Evolutionary conservation across 2,888 invertebrate genomes (phyloP), one percentile per base, ranked within the genome.

Genomic region (Elegia similella): DNA sequence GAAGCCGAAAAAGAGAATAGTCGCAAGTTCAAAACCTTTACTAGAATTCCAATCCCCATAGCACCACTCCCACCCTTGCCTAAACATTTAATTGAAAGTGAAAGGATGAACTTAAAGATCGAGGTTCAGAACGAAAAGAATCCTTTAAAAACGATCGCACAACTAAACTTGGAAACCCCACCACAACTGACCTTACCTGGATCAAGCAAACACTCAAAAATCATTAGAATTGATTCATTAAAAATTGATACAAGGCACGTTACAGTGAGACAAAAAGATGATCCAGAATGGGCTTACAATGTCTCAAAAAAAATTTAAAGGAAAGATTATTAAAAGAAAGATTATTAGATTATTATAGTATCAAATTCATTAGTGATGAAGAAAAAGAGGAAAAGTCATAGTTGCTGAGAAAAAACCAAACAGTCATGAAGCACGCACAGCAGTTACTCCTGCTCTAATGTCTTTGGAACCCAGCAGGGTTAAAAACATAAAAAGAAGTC

Each of bases 401-500:
- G 63, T 66, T 56, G 56, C 56, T 47, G 62, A 66, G 1, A 65
- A 70, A 52, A 64, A 60, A 17, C 61, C 63, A 23, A 69, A 59
- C 16, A 73, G 64, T 55, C 61, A 59, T 1, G 69, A 69, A 7
- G 52, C 57, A 1, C 60, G 61, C 15, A 65, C 62, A 1, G 66
- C 68, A 2, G 67, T 70, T 0, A 87, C 87, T 10, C 86, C 86
- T 0, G 62, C 64, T 5, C 62, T 80, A 42, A 79, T 83, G 56
- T n/a, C n/a, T n/a, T n/a, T n/a, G n/a, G n/a, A n/a, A n/a, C 68
- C 73, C 0, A 77, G 62, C 50, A 71, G 73, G 42, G 66, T 86
- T 0, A 87, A 64, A 52, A 88, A 89, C 69, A 76, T 88, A 29
- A 89, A 89, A 62, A 80, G 73, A 42, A 89, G 88, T 69, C 64